Evolutionary conservation across 2,113 vertebrate genomes (phyloP).

Genomic region (Mugil cephalus): DNA sequence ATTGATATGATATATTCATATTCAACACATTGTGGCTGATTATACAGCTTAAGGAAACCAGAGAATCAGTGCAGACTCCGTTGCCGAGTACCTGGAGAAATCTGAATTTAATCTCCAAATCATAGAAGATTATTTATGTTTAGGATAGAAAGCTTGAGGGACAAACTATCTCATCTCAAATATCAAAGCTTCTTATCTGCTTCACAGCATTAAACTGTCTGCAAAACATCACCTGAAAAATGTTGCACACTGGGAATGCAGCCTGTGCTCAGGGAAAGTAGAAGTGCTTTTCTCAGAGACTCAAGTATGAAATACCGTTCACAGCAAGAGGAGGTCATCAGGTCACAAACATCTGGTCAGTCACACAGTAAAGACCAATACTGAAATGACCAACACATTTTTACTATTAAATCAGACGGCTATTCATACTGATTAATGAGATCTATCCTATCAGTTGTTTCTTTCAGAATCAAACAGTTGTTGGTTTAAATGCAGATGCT

Average conservation of each 20-base stretch:
- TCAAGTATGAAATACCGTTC: no score
- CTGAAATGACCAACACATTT: no score
- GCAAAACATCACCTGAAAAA: slow-evolving; percentile 42
- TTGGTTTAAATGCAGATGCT: no score
- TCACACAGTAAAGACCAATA: no score
- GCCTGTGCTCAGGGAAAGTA: not conserved
- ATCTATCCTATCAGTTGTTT: no score
- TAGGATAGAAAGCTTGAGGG: slow-evolving; percentile 39
- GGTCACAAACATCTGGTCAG: no score
- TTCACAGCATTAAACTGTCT: slow-evolving; percentile 40
- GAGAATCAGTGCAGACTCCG: slow-evolving; percentile 8
- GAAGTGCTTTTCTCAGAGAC: no score
- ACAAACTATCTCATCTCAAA: slow-evolving; percentile 41
- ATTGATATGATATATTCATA: no score
- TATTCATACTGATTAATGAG: no score
- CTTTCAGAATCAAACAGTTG: no score
- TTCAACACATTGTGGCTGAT: slow-evolving; percentile 6
- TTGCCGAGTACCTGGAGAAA: slow-evolving; percentile 12
- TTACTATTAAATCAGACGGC: no score
- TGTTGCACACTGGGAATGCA: slow-evolving; percentile 23
- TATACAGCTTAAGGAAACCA: not conserved
- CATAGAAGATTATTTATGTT: slow-evolving; percentile 46
- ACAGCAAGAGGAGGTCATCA: no score
- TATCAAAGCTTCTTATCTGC: slow-evolving; percentile 52
- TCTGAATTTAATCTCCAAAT: slow-evolving; percentile 46